Evolutionary conservation across 2,888 invertebrate species (phyloP).

Genomic region (Tipula confusa): DNA sequence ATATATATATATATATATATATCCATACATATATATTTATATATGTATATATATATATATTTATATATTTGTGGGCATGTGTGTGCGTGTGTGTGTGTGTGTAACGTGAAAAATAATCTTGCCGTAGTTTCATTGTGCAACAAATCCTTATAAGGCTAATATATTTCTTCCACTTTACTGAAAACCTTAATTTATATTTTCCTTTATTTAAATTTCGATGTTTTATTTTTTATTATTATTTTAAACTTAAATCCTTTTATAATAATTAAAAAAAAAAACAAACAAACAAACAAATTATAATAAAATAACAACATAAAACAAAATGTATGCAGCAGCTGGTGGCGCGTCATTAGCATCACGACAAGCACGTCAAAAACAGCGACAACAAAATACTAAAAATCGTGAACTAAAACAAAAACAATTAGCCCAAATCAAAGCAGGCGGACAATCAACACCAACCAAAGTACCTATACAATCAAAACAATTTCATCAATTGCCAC

Average conservation of each 20-base stretch:
- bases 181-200: background rate
- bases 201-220: background rate
- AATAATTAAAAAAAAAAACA: constrained; percentile 13
- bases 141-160: constrained; percentile 16
- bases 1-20: too few relatives aligned
- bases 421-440: constrained; percentile 48
- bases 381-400: constrained; percentile 51
- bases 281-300: background rate
- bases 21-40: too few relatives aligned
- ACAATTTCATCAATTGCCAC: constrained; percentile 56
- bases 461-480: constrained; percentile 48
- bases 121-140: constrained; percentile 16
- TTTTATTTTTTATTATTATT: background rate
- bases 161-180: constrained; percentile 1
- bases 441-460: constrained; percentile 44
- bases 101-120: background rate
- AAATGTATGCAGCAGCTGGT: constrained; percentile 85
- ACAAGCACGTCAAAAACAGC: constrained; percentile 64
- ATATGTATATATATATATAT: too few relatives aligned
- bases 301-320: constrained; percentile 34
- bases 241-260: background rate
- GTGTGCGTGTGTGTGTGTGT: background rate
- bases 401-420: constrained; percentile 52
- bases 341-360: constrained; percentile 82
- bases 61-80: too few relatives aligned